These are phyloP conservation scores for Ophiodon elongatus DNA, from an alignment of 2,113 vertebrate species.

Conservation along the genomic window DNA sequence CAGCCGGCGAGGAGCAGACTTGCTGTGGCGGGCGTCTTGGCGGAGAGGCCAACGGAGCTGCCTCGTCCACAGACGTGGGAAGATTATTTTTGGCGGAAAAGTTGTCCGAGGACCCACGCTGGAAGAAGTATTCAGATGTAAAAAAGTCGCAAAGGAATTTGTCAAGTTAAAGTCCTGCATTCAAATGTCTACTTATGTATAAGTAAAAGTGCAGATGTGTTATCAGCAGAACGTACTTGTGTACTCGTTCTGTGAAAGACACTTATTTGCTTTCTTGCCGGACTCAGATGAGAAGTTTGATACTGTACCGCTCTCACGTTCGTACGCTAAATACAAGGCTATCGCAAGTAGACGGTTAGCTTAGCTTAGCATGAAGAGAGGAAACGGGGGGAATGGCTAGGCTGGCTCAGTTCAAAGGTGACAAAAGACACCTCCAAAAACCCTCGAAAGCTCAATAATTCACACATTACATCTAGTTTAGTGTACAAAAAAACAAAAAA, in stretches of 20 bases:
- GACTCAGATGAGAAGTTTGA: background rate
- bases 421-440: background rate
- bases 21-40: conserved; percentile 42
- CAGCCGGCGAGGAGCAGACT: conserved; percentile 85
- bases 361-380: background rate
- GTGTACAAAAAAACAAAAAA: background rate
- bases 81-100: background rate
- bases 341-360: background rate
- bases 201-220: background rate
- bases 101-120: background rate
- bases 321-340: background rate
- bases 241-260: background rate
- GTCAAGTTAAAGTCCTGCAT: background rate
- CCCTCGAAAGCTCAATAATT: background rate
- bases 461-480: background rate
- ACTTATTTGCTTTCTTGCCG: background rate
- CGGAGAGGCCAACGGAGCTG: conserved; percentile 22
- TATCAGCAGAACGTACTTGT: background rate
- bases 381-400: background rate
- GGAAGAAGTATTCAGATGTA: background rate
- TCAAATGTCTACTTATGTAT: background rate
- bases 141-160: too few relatives aligned
- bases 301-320: background rate
- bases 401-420: background rate
- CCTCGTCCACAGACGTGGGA: conserved; percentile 13